These are phyloP conservation scores for Myotis lucifugus DNA, from an alignment of 2,113 vertebrate species.

Conservation along the genomic window DNA sequence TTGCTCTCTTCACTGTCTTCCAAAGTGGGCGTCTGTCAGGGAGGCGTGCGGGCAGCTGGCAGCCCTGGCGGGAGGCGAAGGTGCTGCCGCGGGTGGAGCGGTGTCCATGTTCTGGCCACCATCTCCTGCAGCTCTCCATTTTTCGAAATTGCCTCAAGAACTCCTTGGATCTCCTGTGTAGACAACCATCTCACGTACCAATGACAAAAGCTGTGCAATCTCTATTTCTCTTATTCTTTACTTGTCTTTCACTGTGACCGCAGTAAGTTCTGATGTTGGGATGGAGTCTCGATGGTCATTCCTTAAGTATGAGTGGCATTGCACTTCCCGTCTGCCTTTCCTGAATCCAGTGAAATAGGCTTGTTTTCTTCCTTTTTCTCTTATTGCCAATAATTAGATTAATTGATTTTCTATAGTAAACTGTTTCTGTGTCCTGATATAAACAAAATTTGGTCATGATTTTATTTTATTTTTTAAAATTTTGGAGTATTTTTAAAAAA, in stretches of 20 bases:
- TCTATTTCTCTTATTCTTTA: background rate
- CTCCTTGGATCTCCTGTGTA: background rate
- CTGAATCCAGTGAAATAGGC: too few species aligned
- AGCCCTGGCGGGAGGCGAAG: background rate
- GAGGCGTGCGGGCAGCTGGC: accelerated
- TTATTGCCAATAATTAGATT: background rate
- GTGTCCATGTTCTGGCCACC: background rate
- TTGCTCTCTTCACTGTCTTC: background rate
- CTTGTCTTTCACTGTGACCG: background rate
- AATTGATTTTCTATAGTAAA: background rate
- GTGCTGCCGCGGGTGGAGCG: accelerated
- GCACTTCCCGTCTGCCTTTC: background rate
- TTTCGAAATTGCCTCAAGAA: background rate
- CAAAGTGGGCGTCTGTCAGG: accelerated
- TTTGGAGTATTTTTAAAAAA: too few species aligned
- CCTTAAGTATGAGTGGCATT: accelerated
- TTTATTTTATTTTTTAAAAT: too few species aligned
- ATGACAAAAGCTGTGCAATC: accelerated
- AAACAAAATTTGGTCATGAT: background rate
- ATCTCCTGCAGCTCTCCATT: background rate
- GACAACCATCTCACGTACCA: accelerated
- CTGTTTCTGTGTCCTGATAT: background rate
- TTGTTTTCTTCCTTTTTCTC: background rate
- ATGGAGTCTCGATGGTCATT: background rate
- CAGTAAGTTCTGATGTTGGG: accelerated